A percentile compares a stretch with the other conserved stretches of the same genome.
phyloP scores from a whole-genome alignment of 2,797 vertebrate species.

The Coluber constrictor region DNA sequence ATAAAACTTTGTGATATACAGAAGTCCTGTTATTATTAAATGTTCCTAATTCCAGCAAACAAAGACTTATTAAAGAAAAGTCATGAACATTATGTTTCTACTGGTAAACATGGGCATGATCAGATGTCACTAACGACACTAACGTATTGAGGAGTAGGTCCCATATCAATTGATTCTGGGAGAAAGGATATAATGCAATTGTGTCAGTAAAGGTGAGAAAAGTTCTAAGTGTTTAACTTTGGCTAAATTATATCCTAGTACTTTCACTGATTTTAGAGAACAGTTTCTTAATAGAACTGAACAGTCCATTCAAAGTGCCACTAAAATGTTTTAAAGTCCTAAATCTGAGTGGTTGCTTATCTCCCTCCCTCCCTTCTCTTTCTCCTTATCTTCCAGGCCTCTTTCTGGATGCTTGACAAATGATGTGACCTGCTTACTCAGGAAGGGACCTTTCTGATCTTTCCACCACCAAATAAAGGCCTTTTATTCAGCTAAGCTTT shows the following conservation, averaged over 20 bases:
- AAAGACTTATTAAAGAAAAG: background rate
- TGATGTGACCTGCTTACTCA: background rate
- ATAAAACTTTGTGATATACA: constrained; percentile 31
- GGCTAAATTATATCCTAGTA: background rate
- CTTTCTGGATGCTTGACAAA: background rate
- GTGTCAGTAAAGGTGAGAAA: background rate
- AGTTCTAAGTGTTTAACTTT: background rate
- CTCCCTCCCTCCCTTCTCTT: background rate
- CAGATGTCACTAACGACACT: background rate
- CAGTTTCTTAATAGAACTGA: background rate
- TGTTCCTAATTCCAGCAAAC: constrained; percentile 51
- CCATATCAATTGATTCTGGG: background rate
- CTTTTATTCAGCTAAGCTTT: background rate
- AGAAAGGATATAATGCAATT: background rate
- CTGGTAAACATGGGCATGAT: background rate
- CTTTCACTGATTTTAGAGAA: background rate
- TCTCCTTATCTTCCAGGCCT: background rate
- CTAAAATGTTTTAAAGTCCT: background rate
- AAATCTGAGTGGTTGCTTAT: background rate
- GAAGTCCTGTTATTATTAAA: constrained; percentile 52
- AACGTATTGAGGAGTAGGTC: background rate
- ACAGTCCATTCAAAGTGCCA: background rate
- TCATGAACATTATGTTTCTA: constrained; percentile 14
- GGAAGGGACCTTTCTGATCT: background rate
- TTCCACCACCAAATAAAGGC: background rate